phyloP scores from a whole-genome alignment of 1,140 invertebrate genomes.

The Campoletis sonorensis region DNA sequence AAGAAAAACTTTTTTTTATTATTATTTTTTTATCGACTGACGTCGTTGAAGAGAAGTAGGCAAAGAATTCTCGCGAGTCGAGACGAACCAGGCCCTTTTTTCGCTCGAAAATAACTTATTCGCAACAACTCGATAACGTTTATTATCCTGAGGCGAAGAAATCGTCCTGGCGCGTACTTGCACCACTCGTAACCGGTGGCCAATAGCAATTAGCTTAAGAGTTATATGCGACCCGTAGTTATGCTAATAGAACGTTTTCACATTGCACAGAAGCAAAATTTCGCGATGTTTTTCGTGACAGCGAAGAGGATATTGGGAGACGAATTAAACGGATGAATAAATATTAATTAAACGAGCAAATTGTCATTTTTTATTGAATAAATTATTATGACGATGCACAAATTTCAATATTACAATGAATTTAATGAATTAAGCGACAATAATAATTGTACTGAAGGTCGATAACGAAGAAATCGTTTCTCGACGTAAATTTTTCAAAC shows the following conservation, averaged over 20 bases:
- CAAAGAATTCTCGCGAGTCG: too few species aligned
- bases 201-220: slow-evolving; percentile 21
- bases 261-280: background rate
- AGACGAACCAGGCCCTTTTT: too few species aligned
- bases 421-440: background rate
- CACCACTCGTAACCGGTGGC: background rate
- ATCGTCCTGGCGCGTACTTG: slow-evolving; percentile 4
- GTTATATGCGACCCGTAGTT: background rate
- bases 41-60: too few species aligned
- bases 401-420: background rate
- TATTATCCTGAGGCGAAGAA: slow-evolving; percentile 38
- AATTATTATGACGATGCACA: too few species aligned
- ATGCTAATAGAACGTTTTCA: background rate
- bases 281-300: background rate
- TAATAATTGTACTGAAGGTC: background rate
- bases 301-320: too few species aligned
- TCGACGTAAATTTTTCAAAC: slow-evolving; percentile 24
- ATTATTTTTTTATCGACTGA: too few species aligned
- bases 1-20: too few species aligned
- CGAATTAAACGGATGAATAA: too few species aligned
- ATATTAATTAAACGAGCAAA: too few species aligned
- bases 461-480: background rate
- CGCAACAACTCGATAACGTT: slow-evolving; percentile 20
- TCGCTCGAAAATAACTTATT: too few species aligned
- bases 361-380: too few species aligned